These are phyloP conservation scores for Oophaga sylvatica DNA, from an alignment of 2,797 vertebrate species.

Conservation along the genomic window DNA sequence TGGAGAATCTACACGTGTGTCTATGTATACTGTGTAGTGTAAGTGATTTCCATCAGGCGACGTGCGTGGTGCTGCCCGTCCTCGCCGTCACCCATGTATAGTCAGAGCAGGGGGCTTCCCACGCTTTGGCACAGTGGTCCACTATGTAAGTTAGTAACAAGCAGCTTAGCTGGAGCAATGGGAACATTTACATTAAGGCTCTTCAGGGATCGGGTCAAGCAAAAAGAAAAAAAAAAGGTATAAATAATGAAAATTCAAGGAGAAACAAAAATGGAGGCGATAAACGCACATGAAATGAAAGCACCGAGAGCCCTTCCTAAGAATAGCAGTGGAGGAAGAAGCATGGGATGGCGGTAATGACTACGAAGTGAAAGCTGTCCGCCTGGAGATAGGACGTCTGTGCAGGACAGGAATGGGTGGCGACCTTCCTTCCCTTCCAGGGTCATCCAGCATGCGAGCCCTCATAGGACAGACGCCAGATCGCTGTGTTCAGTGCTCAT, in stretches of 20 bases:
- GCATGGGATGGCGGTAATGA: neutral
- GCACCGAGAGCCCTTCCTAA: neutral
- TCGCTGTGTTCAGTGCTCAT: constrained; percentile 6
- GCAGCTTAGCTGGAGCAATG: neutral
- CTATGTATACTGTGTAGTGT: neutral
- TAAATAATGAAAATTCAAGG: neutral
- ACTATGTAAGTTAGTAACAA: neutral
- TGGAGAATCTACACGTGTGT: neutral
- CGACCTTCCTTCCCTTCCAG: constrained; percentile 25
- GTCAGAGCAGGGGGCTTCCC: neutral
- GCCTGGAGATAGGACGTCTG: constrained; percentile 6
- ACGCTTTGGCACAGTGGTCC: constrained; percentile 29
- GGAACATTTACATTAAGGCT: neutral
- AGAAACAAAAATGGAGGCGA: neutral
- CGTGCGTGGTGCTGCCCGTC: neutral
- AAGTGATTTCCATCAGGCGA: neutral
- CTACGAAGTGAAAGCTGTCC: neutral
- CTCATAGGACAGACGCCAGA: neutral
- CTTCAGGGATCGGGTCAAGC: neutral
- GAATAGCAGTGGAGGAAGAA: constrained; percentile 7
- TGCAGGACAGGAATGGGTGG: constrained; percentile 31
- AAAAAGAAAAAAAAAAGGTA: neutral
- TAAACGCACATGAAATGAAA: neutral
- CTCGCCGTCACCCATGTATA: neutral
- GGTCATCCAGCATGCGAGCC: neutral